A percentile compares a stretch with the other conserved stretches of the same genome.
Conservation (phyloP, 2,797 vertebrate genomes). For the Pseudotriccus pelzelni region DNA sequence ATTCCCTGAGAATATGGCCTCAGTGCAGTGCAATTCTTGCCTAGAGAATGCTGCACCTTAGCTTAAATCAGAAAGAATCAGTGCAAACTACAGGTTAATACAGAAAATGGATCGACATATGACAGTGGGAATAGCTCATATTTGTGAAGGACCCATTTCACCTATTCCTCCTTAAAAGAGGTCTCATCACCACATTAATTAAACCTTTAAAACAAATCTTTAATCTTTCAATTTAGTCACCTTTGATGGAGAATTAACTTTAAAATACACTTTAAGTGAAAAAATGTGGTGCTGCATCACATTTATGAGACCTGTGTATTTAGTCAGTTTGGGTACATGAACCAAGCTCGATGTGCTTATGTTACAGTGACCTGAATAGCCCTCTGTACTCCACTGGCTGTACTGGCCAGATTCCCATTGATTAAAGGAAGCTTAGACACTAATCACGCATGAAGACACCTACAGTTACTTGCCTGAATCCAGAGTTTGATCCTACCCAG, state of each 20-base stretch:
- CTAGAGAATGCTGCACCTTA: not conserved
- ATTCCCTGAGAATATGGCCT: not conserved
- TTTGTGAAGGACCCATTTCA: not conserved
- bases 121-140: not conserved
- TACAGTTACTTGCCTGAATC: not conserved
- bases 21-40: not conserved
- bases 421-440: constrained; percentile 28
- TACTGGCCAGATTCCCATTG: not conserved
- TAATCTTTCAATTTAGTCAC: not conserved
- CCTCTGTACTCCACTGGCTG: not conserved
- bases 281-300: rapidly evolving
- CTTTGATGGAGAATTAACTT: not conserved
- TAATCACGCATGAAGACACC: constrained; percentile 5
- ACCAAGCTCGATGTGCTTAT: not conserved
- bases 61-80: not conserved
- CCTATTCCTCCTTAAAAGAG: not conserved
- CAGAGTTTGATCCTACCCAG: not conserved
- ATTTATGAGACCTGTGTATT: not conserved
- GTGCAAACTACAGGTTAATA: not conserved
- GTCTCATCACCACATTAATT: not conserved
- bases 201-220: not conserved
- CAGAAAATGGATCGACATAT: not conserved
- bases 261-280: not conserved
- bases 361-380: not conserved
- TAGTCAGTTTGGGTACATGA: not conserved